A percentile compares a stretch with the other conserved stretches of the same genome.
These are phyloP conservation scores for Mus pahari DNA, from an alignment of 2,113 vertebrate species.

Conservation along the genomic window DNA sequence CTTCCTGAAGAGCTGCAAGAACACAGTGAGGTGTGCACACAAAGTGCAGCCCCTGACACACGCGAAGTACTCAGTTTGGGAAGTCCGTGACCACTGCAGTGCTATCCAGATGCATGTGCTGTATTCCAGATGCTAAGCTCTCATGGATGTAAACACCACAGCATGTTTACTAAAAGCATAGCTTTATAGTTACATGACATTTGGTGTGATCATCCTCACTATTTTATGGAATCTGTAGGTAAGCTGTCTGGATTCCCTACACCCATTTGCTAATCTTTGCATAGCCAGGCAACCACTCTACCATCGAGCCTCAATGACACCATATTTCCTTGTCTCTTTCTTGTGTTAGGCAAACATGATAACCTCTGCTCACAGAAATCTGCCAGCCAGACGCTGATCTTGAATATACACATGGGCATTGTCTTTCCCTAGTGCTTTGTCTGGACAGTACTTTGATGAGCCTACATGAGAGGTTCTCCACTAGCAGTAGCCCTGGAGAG, in stretches of 20 bases:
- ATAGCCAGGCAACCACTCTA: background rate
- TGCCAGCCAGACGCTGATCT: background rate
- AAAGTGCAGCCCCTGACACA: background rate
- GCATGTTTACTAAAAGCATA: background rate
- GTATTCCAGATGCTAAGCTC: background rate
- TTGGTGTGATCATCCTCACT: background rate
- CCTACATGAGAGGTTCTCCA: background rate
- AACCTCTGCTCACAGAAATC: background rate
- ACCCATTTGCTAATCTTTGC: background rate
- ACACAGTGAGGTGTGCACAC: rapidly evolving
- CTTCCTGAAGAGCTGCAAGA: background rate
- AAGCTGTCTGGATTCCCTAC: too few relatives aligned
- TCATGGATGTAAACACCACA: background rate
- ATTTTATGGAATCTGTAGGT: background rate
- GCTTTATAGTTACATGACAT: background rate
- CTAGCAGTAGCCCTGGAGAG: too few relatives aligned
- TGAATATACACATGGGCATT: background rate
- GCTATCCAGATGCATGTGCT: background rate
- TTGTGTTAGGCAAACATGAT: background rate
- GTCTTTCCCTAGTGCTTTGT: background rate
- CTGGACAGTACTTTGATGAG: background rate
- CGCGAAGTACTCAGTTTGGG: rapidly evolving
- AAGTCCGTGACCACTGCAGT: background rate
- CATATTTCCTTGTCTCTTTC: background rate
- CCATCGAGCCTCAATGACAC: too few relatives aligned